A percentile compares a stretch with the other conserved stretches of the same genome.
Evolutionary conservation across 2,797 vertebrate genomes (phyloP).

Genomic region (Geotrypetes seraphini): DNA sequence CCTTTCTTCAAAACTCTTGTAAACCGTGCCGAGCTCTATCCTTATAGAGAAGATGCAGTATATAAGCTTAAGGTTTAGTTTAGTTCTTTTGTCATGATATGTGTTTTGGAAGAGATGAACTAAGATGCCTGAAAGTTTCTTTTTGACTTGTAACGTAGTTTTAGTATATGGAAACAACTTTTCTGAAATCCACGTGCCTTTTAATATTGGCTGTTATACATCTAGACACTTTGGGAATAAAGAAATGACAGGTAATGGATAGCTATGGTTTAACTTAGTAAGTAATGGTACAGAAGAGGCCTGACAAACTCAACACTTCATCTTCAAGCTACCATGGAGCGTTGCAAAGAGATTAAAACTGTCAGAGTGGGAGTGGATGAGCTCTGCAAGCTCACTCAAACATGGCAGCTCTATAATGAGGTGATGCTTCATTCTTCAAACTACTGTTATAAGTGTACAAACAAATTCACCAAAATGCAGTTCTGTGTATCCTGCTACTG

Average conservation of each 20-base stretch:
- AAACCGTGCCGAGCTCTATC: no score
- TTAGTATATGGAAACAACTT: rapidly evolving
- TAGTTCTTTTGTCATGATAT: no score
- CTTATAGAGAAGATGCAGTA: no score
- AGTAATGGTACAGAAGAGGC: conserved; percentile 29
- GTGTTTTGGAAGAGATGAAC: no score
- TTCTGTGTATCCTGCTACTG: not conserved
- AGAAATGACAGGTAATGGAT: conserved; percentile 47
- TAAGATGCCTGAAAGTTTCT: no score
- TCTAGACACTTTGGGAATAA: conserved; percentile 33
- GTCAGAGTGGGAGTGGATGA: conserved; percentile 31
- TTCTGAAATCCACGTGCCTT: conserved; percentile 26
- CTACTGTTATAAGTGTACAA: conserved; percentile 39
- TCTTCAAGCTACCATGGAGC: conserved; percentile 17
- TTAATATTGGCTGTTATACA: conserved; percentile 11
- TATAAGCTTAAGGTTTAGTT: no score
- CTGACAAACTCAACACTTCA: conserved; percentile 28
- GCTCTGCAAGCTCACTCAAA: conserved; percentile 42
- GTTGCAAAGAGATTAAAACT: conserved; percentile 26
- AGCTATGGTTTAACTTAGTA: conserved; percentile 41
- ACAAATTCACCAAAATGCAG: conserved; percentile 36
- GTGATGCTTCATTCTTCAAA: conserved; percentile 52
- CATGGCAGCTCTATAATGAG: conserved; percentile 49
- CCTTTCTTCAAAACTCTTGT: no score
- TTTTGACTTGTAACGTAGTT: not conserved